These are phyloP conservation scores for Nineta flava DNA, from an alignment of 2,888 invertebrate species.

Conservation along the genomic window DNA sequence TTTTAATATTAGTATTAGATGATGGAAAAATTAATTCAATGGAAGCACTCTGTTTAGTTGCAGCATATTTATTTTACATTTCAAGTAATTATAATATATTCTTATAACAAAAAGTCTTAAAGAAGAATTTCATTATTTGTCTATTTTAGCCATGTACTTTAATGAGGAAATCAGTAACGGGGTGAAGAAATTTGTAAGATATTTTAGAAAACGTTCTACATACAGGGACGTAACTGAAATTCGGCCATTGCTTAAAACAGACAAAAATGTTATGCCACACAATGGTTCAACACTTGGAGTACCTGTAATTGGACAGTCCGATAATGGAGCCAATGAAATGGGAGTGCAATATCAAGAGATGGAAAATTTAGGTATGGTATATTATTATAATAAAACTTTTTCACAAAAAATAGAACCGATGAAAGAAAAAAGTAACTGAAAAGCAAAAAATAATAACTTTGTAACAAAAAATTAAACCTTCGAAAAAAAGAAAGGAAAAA, in stretches of 20 bases:
- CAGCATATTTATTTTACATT: constrained; percentile 55
- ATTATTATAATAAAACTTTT: too few relatives aligned
- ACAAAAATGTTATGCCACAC: constrained; percentile 9
- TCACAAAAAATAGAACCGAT: too few relatives aligned
- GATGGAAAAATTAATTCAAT: constrained; percentile 62
- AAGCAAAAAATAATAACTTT: too few relatives aligned
- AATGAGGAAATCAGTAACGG: constrained; percentile 39
- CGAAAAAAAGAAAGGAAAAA: too few relatives aligned
- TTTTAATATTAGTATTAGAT: constrained; percentile 48
- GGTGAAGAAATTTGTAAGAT: constrained; percentile 32
- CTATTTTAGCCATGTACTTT: constrained; percentile 48
- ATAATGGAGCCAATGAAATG: constrained; percentile 1
- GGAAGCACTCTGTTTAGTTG: constrained; percentile 53
- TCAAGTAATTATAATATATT: constrained; percentile 33
- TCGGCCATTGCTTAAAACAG: constrained; percentile 23
- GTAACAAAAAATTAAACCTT: too few relatives aligned
- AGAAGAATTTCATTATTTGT: too few relatives aligned
- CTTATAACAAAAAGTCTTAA: not conserved
- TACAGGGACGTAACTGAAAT: constrained; percentile 40
- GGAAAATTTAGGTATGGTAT: too few relatives aligned
- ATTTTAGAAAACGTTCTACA: constrained; percentile 30
- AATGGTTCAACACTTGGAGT: not conserved
- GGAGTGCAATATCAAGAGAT: not conserved
- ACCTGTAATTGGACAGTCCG: not conserved
- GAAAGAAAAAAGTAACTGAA: too few relatives aligned